Evolutionary conservation across 2,797 vertebrate species (phyloP).

Genomic region (Ctenochaetus hawaiiensis): DNA sequence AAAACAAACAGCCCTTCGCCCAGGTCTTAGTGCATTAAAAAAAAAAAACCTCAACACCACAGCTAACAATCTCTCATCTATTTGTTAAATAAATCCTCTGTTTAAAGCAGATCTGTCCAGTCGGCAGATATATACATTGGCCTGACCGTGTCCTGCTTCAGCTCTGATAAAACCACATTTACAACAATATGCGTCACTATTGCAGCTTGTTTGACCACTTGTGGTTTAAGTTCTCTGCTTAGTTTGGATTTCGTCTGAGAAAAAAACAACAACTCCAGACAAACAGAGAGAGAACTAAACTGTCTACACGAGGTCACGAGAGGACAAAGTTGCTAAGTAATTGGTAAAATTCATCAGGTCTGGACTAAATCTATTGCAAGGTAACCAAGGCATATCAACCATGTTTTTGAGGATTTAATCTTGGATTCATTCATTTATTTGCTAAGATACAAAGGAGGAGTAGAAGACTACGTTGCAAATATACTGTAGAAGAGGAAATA

Average conservation of each 20-base stretch:
- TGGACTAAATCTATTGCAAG: background rate
- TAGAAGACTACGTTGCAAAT: no score
- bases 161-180: background rate
- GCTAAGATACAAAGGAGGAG: no score
- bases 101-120: background rate
- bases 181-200: background rate
- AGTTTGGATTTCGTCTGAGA: background rate
- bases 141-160: background rate
- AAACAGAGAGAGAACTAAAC: no score
- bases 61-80: background rate
- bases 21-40: background rate
- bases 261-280: background rate
- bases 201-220: background rate
- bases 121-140: background rate
- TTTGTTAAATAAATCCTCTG: background rate
- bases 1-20: background rate
- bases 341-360: background rate
- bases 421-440: no score
- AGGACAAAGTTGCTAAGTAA: background rate
- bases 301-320: background rate
- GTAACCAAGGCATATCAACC: background rate
- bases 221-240: background rate
- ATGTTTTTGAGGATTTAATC: background rate
- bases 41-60: no score
- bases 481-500: background rate